Percentiles rank a stretch among this genome's conserved stretches.
phyloP scores from a whole-genome alignment of 2,888 invertebrate species.

The Acrobasis consociella region DNA sequence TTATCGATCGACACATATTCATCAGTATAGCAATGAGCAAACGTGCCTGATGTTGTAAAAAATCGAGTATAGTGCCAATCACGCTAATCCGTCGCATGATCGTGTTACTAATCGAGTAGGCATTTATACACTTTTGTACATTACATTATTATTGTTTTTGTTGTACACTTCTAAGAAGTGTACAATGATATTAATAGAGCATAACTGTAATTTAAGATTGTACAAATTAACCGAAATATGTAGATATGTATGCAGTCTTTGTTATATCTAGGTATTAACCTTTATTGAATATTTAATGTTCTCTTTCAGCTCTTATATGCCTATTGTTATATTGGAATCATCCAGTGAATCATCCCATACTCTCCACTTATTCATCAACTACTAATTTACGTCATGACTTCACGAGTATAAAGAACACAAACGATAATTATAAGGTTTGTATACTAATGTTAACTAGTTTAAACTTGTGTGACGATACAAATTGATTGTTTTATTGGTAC shows the following conservation, averaged over 20 bases:
- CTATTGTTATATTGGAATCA: slow-evolving; percentile 16
- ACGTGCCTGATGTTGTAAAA: slow-evolving; percentile 19
- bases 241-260: slow-evolving; percentile 35
- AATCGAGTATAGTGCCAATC: slow-evolving; percentile 32
- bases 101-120: slow-evolving; percentile 39
- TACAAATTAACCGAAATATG: slow-evolving; percentile 49
- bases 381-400: slow-evolving; percentile 10
- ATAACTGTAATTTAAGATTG: slow-evolving; percentile 41
- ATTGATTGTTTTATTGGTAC: slow-evolving; percentile 63
- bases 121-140: slow-evolving; percentile 43
- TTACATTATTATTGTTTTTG: slow-evolving; percentile 32
- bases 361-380: slow-evolving; percentile 23
- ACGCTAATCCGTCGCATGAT: slow-evolving; percentile 25
- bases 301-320: slow-evolving; percentile 10
- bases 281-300: slow-evolving; percentile 15
- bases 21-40: background rate
- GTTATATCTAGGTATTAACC: slow-evolving; percentile 6
- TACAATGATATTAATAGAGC: slow-evolving; percentile 48
- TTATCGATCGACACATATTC: background rate
- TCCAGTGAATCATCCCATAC: slow-evolving; percentile 17
- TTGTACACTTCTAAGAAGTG: slow-evolving; percentile 68
- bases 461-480: slow-evolving; percentile 47
- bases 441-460: slow-evolving; percentile 34
- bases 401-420: background rate
- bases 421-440: slow-evolving; percentile 13